Conservation (phyloP, 2,113 vertebrate genomes). For the Mastomys coucha region DNA sequence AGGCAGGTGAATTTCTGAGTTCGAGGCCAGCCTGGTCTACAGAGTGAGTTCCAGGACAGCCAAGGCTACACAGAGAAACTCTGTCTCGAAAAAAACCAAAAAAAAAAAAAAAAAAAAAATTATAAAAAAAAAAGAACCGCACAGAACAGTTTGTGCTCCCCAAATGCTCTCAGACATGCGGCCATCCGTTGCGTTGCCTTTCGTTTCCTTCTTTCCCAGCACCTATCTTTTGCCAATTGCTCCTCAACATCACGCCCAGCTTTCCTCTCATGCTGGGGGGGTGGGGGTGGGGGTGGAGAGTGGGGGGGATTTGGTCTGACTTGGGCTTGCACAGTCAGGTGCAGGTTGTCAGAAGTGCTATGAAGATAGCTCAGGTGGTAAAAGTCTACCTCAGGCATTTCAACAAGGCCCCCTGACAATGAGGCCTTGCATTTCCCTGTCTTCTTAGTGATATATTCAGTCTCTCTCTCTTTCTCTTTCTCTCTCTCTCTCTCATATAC, state of each 20-base stretch:
- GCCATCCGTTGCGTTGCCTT: background rate
- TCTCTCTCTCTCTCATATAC: no score
- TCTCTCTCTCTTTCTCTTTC: no score
- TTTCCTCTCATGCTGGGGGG: background rate
- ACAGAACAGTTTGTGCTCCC: background rate
- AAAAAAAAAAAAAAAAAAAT: no score
- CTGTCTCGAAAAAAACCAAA: no score
- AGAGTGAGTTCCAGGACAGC: no score
- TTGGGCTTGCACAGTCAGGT: background rate
- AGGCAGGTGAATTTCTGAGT: no score
- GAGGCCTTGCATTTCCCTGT: background rate
- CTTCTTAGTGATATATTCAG: background rate
- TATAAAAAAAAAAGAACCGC: background rate
- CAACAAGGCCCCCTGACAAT: background rate
- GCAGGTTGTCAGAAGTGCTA: background rate
- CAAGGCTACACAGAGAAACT: no score
- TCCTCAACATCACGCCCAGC: no score
- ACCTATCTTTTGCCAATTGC: background rate
- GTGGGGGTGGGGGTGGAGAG: no score
- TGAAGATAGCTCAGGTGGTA: background rate
- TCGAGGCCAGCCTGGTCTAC: no score
- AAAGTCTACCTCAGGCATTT: background rate
- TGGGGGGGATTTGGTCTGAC: background rate
- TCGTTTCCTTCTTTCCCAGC: background rate
- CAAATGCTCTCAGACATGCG: background rate